Evolutionary conservation across 2,113 vertebrate species (phyloP).

Genomic region (Ceyx margarethae): DNA sequence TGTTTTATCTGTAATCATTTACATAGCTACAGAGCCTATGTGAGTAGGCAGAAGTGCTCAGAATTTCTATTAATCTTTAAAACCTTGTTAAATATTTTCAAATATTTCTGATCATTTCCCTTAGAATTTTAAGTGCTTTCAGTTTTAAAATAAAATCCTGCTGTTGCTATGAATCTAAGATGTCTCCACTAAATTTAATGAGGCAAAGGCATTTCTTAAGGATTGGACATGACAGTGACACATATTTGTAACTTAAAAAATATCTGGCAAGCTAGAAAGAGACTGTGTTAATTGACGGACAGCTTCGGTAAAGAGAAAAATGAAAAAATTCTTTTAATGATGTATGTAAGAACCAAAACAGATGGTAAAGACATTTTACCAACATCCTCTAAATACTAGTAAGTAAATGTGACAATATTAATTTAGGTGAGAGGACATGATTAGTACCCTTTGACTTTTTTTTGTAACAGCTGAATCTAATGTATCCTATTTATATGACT

Average conservation of each 20-base stretch:
- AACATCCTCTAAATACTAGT: neutral
- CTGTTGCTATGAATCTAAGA: neutral
- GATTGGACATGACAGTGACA: neutral
- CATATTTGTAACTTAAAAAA: neutral
- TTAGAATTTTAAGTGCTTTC: neutral
- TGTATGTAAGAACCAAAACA: neutral
- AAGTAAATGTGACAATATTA: conserved; percentile 23
- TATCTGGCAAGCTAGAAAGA: neutral
- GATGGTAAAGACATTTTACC: conserved; percentile 9
- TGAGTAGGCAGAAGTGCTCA: neutral
- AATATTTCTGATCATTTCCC: neutral
- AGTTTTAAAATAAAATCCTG: neutral
- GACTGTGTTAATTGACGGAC: conserved; percentile 1
- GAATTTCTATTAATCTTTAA: neutral
- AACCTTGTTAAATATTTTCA: neutral
- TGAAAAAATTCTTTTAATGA: neutral
- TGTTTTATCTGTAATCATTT: neutral
- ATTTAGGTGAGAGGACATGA: conserved; percentile 16
- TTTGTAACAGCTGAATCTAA: neutral
- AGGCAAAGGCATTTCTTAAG: neutral
- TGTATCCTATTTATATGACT: neutral
- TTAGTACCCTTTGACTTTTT: conserved; percentile 10
- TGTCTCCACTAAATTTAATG: neutral
- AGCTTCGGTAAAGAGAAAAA: conserved; percentile 3
- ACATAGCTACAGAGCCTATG: neutral